Evolutionary conservation across 2,888 invertebrate species (phyloP), one percentile per base, ranked within the genome.

Genomic region (Drosophila histrio): DNA sequence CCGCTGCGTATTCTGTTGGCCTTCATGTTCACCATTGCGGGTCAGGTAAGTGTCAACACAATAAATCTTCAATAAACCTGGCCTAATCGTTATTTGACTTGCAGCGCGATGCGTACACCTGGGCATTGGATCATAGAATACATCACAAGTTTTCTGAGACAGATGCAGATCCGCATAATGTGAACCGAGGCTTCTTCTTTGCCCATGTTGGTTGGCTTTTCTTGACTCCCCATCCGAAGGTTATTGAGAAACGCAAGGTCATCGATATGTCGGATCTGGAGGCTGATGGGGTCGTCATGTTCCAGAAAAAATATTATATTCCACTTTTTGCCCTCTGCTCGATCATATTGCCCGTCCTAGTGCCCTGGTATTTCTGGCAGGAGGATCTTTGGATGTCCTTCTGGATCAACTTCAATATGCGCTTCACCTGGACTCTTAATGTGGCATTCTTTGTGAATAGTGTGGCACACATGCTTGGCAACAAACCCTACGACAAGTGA

Each of bases 381-480:
- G 98, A 99, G 91, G 93, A 93, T 1, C 90, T 96, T 9, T 93
- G 95, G 92, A 94, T 94, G 77, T 95, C 97, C 3, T 97, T 97
- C 92, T 96, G 96, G 93, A 94, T 98, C 7, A 95, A 96, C 87
- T 97, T 96, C 89, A 95, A 97, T 69, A 93, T 95, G 77, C 94
- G 98, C 47, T 98, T 98, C 92, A 95, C 95, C 54, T 93, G 95
- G 72, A 96, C 96, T 0, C 93, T 99, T 7, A 97, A 99, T 92
- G 96, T 97, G 76, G 98, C 98, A 1, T 99, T 96, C 94, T 94
- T 96, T 84, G 98, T 98, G n/a, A 98, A 98, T 91, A 97, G 97
- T 90, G 96, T 96, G 9, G 98, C 98, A 0, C 98, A 98, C 90
- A 94, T 97, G 93, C 98, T 96, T 94, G 98, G 98, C n/a, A 95